Conservation (phyloP, 2,113 vertebrate genomes). For the Toxostoma redivivum region DNA sequence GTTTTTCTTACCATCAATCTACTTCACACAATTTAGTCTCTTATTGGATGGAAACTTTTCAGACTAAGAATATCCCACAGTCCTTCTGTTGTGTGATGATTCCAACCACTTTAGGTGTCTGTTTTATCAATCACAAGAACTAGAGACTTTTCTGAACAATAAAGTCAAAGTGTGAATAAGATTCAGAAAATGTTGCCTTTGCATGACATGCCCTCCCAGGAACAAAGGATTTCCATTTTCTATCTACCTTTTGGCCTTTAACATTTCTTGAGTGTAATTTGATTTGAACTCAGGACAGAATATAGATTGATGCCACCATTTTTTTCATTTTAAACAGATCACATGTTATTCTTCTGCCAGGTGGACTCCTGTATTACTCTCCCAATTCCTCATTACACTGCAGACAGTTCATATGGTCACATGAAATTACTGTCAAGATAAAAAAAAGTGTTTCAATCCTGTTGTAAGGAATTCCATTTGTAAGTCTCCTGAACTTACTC, state of each 20-base stretch:
- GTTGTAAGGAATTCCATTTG: too few species aligned
- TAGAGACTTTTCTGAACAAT: neutral
- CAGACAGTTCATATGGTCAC: neutral
- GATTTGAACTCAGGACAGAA: neutral
- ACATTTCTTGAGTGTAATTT: neutral
- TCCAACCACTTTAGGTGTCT: neutral
- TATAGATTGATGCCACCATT: neutral
- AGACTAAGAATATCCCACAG: neutral
- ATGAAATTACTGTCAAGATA: neutral
- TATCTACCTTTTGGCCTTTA: neutral
- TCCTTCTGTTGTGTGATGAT: neutral
- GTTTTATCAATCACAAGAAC: neutral
- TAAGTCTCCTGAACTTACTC: neutral
- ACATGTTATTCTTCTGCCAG: neutral
- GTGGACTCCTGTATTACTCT: neutral
- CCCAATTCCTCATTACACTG: neutral
- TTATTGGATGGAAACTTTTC: neutral
- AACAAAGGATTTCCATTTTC: neutral
- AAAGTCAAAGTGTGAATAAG: neutral
- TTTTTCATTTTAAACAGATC: neutral
- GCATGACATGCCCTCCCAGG: neutral
- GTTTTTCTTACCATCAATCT: constrained; percentile 26
- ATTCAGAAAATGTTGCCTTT: neutral
- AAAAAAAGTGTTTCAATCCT: neutral
- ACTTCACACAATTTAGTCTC: constrained; percentile 7